These are phyloP conservation scores for Synodontis membranacea DNA, from an alignment of 2,113 vertebrate species.

Conservation along the genomic window DNA sequence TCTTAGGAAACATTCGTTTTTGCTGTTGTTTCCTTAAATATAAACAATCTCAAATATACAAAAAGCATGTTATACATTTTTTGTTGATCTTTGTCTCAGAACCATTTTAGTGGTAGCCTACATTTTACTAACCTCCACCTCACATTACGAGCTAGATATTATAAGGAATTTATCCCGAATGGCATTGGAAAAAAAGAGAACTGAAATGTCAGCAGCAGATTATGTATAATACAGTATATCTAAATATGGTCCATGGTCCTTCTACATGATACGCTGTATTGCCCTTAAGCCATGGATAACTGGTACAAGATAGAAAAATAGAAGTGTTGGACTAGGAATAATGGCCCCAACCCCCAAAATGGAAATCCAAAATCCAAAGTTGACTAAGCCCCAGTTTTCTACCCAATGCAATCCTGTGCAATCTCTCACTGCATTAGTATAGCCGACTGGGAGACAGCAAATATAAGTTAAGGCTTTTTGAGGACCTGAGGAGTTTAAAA, in stretches of 20 bases:
- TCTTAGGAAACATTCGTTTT: constrained; percentile 73
- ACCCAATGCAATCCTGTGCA: constrained; percentile 2
- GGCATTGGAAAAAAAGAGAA: constrained; percentile 68
- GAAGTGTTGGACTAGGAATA: constrained; percentile 40
- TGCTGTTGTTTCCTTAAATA: constrained; percentile 61
- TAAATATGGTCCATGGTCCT: constrained; percentile 65
- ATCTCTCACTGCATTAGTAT: constrained; percentile 27
- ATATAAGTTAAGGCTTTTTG: constrained; percentile 81
- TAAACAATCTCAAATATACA: constrained; percentile 79
- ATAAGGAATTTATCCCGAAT: constrained; percentile 65
- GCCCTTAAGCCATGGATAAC: constrained; percentile 59
- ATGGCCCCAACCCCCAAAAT: constrained; percentile 25
- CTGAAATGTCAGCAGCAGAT: constrained; percentile 71
- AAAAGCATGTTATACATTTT: constrained; percentile 76
- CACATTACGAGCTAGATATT: constrained; percentile 72
- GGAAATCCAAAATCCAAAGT: constrained; percentile 23
- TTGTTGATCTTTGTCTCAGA: constrained; percentile 64
- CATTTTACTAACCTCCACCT: constrained; percentile 61
- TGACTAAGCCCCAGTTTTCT: constrained; percentile 36
- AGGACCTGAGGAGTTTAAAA: constrained; percentile 81
- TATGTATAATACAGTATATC: constrained; percentile 56
- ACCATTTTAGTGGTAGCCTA: constrained; percentile 66
- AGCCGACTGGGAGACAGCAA: constrained; percentile 58
- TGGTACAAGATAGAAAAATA: constrained; percentile 44
- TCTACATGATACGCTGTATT: constrained; percentile 58